phyloP scores from a whole-genome alignment of 1,140 invertebrate genomes.

The Drosophila tropicalis region DNA sequence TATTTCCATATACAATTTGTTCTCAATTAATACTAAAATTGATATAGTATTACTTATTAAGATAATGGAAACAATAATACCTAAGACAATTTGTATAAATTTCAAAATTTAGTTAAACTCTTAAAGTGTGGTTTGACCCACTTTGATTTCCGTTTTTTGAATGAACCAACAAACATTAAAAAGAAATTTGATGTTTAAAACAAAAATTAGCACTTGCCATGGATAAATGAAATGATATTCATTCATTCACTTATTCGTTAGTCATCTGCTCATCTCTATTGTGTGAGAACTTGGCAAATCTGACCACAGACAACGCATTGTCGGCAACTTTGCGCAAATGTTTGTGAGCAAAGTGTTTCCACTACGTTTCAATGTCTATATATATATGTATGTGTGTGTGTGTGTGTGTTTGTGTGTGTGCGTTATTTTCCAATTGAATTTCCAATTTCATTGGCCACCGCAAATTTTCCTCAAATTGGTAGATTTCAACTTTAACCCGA shows the following conservation, averaged over 20 bases:
- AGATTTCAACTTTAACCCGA: constrained; percentile 33
- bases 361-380: constrained; percentile 11
- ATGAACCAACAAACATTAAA: too few relatives aligned
- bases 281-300: constrained; percentile 24
- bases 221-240: background rate
- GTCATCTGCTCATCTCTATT: constrained; percentile 16
- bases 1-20: too few relatives aligned
- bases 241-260: background rate
- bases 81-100: too few relatives aligned
- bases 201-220: too few relatives aligned
- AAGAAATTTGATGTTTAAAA: too few relatives aligned
- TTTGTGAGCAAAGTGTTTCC: constrained; percentile 51
- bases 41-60: too few relatives aligned
- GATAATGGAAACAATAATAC: too few relatives aligned
- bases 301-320: constrained; percentile 54
- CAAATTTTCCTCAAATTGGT: constrained; percentile 63
- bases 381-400: constrained; percentile 29
- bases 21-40: too few relatives aligned
- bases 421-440: constrained; percentile 70
- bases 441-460: constrained; percentile 59
- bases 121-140: too few relatives aligned
- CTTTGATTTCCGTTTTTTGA: too few relatives aligned
- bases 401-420: constrained; percentile 20
- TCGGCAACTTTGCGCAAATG: constrained; percentile 60
- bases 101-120: too few relatives aligned